These are phyloP conservation scores for Geothlypis trichas DNA, from an alignment of 2,113 vertebrate genomes.

Conservation along the genomic window DNA sequence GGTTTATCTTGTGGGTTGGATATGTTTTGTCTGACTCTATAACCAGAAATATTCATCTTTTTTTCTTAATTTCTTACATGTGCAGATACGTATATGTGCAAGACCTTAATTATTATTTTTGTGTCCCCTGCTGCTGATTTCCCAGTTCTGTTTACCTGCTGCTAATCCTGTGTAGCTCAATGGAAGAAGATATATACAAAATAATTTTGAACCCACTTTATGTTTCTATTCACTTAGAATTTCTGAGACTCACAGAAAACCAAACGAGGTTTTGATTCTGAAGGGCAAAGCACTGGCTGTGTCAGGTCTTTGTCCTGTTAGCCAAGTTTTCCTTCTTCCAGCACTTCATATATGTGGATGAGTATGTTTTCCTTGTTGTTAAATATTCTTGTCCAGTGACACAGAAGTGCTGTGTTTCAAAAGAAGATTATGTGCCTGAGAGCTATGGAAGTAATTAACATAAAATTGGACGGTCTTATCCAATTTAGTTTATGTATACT, in stretches of 20 bases:
- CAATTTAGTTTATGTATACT: background rate
- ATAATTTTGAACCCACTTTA: background rate
- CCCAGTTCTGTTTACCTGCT: background rate
- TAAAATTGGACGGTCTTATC: background rate
- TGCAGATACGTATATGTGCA: background rate
- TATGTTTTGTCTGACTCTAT: background rate
- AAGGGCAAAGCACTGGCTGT: background rate
- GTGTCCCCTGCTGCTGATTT: background rate
- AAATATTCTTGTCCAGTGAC: background rate
- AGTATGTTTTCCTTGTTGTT: background rate
- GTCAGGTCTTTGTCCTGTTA: background rate
- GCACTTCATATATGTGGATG: background rate
- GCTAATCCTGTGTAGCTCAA: background rate
- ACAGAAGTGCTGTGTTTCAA: background rate
- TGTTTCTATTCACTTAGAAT: background rate
- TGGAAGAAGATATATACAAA: background rate
- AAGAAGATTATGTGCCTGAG: background rate
- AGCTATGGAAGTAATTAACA: background rate
- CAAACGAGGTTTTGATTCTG: background rate
- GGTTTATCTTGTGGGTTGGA: background rate
- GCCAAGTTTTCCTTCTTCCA: background rate
- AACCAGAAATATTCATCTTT: background rate
- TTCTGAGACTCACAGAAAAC: background rate
- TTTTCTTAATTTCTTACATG: background rate
- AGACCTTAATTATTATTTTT: background rate